phyloP scores from a whole-genome alignment of 2,113 vertebrate species.

The Cathartes aura region DNA sequence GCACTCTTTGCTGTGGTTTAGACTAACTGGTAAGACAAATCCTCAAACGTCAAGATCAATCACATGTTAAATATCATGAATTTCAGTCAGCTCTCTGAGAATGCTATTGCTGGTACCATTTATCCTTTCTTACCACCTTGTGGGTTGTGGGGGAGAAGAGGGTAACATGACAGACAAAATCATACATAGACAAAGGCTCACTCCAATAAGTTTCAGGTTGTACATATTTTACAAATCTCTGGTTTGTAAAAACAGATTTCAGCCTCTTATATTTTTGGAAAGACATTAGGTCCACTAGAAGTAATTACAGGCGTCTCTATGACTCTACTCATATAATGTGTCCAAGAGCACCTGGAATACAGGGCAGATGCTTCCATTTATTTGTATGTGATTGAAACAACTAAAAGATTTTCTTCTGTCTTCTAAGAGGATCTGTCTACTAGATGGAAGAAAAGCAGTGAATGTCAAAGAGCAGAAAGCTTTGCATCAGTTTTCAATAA shows the following conservation, averaged over 20 bases:
- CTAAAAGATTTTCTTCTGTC: background rate
- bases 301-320: background rate
- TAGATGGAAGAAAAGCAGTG: background rate
- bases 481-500: background rate
- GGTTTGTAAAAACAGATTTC: background rate
- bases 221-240: background rate
- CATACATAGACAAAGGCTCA: accelerated
- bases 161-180: background rate
- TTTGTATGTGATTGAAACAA: background rate
- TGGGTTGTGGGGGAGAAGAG: background rate
- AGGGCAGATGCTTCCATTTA: background rate
- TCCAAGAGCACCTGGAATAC: background rate
- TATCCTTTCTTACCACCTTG: background rate
- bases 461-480: background rate
- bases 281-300: background rate
- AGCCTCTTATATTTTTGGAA: background rate
- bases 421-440: background rate
- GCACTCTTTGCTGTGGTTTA: background rate
- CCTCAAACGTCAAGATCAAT: background rate
- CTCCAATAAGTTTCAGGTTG: background rate
- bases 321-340: background rate
- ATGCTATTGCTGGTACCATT: background rate
- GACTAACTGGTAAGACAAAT: background rate
- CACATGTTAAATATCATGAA: background rate
- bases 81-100: background rate